phyloP scores from a whole-genome alignment of 2,888 invertebrate genomes.

The Tetragonisca angustula region DNA sequence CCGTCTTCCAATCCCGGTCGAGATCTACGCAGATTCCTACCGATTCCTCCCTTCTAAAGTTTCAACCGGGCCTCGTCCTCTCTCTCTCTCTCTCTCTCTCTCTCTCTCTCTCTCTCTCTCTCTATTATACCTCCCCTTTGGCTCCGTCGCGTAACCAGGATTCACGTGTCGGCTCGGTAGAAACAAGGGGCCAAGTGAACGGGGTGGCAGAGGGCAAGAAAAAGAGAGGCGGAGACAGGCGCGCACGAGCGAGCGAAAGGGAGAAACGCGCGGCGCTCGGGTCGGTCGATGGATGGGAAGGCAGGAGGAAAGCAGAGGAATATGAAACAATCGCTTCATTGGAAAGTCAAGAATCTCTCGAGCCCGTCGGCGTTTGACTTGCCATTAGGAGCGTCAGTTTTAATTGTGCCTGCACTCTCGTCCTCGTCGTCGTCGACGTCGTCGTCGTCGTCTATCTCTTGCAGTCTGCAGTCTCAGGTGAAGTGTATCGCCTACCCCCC shows the following conservation, averaged over 20 bases:
- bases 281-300: slow-evolving; percentile 70
- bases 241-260: slow-evolving; percentile 45
- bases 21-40: slow-evolving; percentile 65
- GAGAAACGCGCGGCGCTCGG: slow-evolving; percentile 48
- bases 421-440: slow-evolving; percentile 70
- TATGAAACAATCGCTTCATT: slow-evolving; percentile 84
- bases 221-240: slow-evolving; percentile 36
- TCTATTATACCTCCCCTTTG: slow-evolving; percentile 47
- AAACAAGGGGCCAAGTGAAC: slow-evolving; percentile 65
- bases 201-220: slow-evolving; percentile 46
- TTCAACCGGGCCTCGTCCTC: slow-evolving; percentile 56
- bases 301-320: slow-evolving; percentile 77
- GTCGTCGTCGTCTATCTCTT: slow-evolving; percentile 75
- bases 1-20: slow-evolving; percentile 38
- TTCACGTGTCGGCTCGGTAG: slow-evolving; percentile 67
- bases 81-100: slow-evolving; percentile 49
- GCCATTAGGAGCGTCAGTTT: slow-evolving; percentile 84
- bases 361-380: slow-evolving; percentile 84
- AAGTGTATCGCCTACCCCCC: slow-evolving; percentile 81
- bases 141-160: slow-evolving; percentile 67
- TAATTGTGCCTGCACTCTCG: slow-evolving; percentile 83
- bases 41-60: slow-evolving; percentile 68
- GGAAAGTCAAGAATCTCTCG: slow-evolving; percentile 84
- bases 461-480: slow-evolving; percentile 82
- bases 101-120: slow-evolving; percentile 46